phyloP scores from a whole-genome alignment of 2,113 vertebrate species.

The Ptyas mucosa region DNA sequence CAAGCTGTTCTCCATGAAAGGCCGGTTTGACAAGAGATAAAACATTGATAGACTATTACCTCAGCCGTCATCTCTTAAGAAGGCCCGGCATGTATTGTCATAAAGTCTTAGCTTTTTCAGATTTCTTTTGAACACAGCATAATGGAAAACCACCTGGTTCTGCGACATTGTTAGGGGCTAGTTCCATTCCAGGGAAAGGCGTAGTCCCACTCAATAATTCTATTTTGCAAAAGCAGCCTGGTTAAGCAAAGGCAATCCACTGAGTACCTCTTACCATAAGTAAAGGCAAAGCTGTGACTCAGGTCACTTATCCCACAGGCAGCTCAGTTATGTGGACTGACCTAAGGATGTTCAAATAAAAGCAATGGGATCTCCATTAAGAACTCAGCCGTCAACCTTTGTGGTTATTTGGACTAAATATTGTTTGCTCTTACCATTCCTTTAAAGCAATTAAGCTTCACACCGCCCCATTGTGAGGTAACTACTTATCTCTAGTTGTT shows the following conservation, averaged over 20 bases:
- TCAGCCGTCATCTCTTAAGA: neutral
- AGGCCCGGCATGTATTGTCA: neutral
- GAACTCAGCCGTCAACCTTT: neutral
- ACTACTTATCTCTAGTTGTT: slow-evolving; percentile 2
- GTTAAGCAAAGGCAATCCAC: neutral
- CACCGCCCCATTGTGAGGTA: slow-evolving; percentile 7
- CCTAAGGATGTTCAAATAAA: slow-evolving; percentile 12
- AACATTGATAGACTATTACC: neutral
- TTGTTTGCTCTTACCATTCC: slow-evolving; percentile 20
- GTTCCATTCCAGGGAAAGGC: neutral
- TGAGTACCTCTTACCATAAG: neutral
- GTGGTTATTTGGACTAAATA: slow-evolving; percentile 32
- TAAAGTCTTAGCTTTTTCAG: neutral
- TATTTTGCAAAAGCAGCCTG: neutral
- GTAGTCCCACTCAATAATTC: neutral
- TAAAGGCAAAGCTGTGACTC: neutral
- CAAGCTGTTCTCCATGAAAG: neutral
- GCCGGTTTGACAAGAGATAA: neutral
- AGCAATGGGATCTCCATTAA: slow-evolving; percentile 9
- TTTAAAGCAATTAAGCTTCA: slow-evolving; percentile 31
- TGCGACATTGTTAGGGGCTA: neutral
- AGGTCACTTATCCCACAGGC: neutral
- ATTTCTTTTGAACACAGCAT: neutral
- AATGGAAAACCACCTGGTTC: accelerated
- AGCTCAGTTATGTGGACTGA: neutral